Evolutionary conservation across 2,888 invertebrate genomes (phyloP), one percentile per base, ranked within the genome.

Genomic region (Smittia aterrima): DNA sequence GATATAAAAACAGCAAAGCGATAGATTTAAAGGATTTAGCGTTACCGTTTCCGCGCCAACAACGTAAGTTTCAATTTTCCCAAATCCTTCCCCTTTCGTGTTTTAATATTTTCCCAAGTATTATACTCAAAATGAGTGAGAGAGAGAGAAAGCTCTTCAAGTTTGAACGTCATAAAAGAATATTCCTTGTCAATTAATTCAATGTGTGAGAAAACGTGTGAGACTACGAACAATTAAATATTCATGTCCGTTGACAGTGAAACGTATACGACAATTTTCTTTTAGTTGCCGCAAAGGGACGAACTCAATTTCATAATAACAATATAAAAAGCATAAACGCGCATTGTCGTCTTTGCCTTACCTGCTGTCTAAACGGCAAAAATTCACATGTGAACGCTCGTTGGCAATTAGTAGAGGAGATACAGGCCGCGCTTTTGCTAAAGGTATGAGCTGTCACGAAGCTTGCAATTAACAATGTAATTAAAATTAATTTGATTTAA

Each of bases 401-500:
- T 9, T 27, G 20, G 53, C 70, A 70, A 70, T 70, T 70, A 70
- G 70, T 22, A 13, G 22, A 22, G 9, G 22, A 58, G 18, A 22
- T 58, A 22, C 53, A 67, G 20, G 24, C 13, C 32, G 64, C 22
- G 25, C 32, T 66, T 66, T 64, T 66, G 1, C 20, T 66, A 32
- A 6, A 47, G n/a, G 11, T 47, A 32, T 66, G 16, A n/a, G 47
- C 27, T 72, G 58, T 72, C 72, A 70, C 70, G 70, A 70, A 41
- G 53, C 70, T 70, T 47, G 54, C 70, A 70, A 70, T 70, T 70
- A 70, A 41, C 72, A 72, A 72, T 72, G 72, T 62, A 72, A 62
- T 72, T 72, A 27, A 58, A 72, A 62, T 72, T 72, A 72, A 72
- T 72, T 72, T 72, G 32, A 72, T 72, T 70, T 72, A 53, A 71